phyloP scores from a whole-genome alignment of 2,797 vertebrate species.

The Pyrocephalus nanus region DNA sequence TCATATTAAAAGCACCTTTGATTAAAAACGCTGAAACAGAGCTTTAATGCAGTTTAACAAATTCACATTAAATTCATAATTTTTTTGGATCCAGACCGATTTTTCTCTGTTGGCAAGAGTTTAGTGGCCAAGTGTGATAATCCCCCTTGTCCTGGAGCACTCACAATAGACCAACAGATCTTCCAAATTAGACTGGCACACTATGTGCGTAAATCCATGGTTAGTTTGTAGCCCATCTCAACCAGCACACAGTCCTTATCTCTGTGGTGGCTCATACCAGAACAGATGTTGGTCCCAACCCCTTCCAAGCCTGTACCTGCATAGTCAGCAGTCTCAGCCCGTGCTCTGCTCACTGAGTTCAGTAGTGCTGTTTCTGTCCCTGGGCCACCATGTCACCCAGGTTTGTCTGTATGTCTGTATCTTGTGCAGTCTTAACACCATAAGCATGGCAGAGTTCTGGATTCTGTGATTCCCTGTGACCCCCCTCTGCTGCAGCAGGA shows the following conservation, averaged over 20 bases:
- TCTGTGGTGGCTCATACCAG: neutral
- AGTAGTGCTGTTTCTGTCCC: neutral
- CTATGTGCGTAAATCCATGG: rapidly evolving
- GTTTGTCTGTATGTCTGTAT: neutral
- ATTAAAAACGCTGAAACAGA: neutral
- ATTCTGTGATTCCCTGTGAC: neutral
- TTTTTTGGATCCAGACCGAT: neutral
- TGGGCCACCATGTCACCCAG: neutral
- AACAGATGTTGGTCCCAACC: neutral
- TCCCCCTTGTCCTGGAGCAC: neutral
- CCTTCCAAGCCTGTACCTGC: neutral
- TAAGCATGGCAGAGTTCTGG: neutral
- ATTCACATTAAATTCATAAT: neutral
- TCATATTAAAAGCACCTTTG: neutral
- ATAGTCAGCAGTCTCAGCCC: neutral
- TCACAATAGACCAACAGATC: neutral
- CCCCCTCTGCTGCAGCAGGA: neutral
- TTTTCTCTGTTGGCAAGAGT: neutral
- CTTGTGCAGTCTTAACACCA: neutral
- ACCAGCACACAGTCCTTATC: neutral
- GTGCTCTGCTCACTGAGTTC: neutral
- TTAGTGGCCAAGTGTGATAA: neutral
- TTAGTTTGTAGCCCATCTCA: neutral
- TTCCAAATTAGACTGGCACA: neutral
- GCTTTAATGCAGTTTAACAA: neutral